Base-by-base conservation (phyloP, 2,113 vertebrate genomes). In the Hypomesus transpacificus region DNA sequence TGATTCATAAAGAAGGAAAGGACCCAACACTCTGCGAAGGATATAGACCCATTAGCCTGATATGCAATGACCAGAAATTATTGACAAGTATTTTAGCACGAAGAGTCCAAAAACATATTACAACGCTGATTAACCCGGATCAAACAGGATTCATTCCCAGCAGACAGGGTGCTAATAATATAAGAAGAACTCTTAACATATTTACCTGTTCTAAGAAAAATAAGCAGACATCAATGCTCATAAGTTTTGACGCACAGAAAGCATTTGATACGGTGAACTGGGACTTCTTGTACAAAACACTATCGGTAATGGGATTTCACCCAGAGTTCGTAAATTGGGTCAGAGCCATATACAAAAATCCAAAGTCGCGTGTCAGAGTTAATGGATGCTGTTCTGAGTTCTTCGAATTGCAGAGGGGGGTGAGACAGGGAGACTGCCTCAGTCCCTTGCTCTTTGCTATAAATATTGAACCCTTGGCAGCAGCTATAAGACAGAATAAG, bases 101-200 rank as follows among this genome's bases (percentile, higher is more conserved):
- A 21, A 71, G 34, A 52, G 6, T 71, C 11, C 68, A 69, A 58
- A 69, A 56, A 69, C 14, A 28, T 24, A 71, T 50, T 50, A 17
- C 18, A n/a, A 51, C 1, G 6, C 8, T 71, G 14, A 63, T 71
- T 26, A 61, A 62, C 13, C 3, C 31, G 16, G 59, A 63, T 21
- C 59, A 26, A 3, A 26, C 24, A 26, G 24, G 24, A 26, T 26
- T 26, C 1, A 26, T 62, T 9, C 59, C 70, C 18, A 14, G 11
- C 21, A 64, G 57, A 61, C 57, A 61, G 11, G 60, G 60, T 24
- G 39, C 60, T 4, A 68, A 52, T 22, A 68, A 74, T 31, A 74
- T 68, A 34, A 65, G 70, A 22, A 72, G 70, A 72, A 53, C 60
- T 4, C 20, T 72, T 18, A 72, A 72, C 53, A 65, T 72, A 72